Base-by-base conservation (phyloP, 1,140 invertebrate species). In the Penaeus indicus region DNA sequence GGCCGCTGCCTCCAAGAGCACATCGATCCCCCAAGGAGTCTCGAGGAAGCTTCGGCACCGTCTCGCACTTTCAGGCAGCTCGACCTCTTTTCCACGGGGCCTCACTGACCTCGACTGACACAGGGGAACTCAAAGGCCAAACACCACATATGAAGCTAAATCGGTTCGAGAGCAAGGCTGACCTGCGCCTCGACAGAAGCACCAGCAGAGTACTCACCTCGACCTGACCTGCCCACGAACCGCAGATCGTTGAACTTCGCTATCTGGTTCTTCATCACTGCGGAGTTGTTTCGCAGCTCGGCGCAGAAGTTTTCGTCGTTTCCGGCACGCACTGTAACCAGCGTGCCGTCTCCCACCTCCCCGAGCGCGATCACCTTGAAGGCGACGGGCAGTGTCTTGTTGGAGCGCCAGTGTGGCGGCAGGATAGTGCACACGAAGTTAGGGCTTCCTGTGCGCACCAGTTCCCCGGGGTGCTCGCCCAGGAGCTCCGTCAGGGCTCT, bases 341-440 rank as follows among this genome's bases (percentile, higher is more conserved):
- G 27, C 5, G 86, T 88, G 27, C 86, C 86, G 81, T 88, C 86
- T 67, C 86, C 86, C 60, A 88, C 82, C 22, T 88, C 86, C 61
- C 86, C 86, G 10, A 88, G 86, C 19, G 86, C 86, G 22, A 88
- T 88, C 80, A 88, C 86, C 61, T 88, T 88, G 86, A 88, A 88
- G 86, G 86, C 86, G 27, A 88, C 86, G 67, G 86, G 86, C 81
- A 88, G 72, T 18, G 98, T 99, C 93, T 99, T 99, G 93, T 99
- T 99, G n/a, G 97, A 98, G 80, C 98, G 94, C 98, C 98, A 99
- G 93, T 99, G 98, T 1, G 96, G 95, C 69, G 98, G 98, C 84
- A 99, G 93, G 47, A 97, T 96, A 16, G 97, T 97, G 93, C 98
- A 99, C 42, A 99, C 96, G 92, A 99, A 96, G 92, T 98, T 97